These are phyloP conservation scores for Erpornis zantholeuca DNA, from an alignment of 2,113 vertebrate species.

Conservation along the genomic window DNA sequence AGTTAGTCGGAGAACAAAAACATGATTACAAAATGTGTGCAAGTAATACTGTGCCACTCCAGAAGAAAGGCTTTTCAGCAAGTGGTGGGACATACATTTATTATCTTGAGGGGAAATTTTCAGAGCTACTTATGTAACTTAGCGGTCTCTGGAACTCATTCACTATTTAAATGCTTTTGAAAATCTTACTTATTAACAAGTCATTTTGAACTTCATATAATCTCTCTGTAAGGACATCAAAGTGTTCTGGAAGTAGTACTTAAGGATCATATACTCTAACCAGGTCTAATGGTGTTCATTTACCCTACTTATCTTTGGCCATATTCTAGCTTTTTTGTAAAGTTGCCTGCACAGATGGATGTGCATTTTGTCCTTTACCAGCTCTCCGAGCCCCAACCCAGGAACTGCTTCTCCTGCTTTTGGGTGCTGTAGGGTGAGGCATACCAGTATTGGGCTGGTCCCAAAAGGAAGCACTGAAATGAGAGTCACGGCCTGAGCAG, in stretches of 20 bases:
- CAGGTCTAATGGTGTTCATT: background rate
- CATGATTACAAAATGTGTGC: background rate
- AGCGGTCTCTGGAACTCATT: background rate
- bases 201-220: background rate
- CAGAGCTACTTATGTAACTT: background rate
- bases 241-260: background rate
- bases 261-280: background rate
- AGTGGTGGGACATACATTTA: background rate
- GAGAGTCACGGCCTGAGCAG: background rate
- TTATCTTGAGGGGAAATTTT: background rate
- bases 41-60: background rate
- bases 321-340: background rate
- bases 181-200: constrained; percentile 5
- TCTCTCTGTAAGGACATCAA: background rate
- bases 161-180: background rate
- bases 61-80: background rate
- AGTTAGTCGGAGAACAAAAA: background rate
- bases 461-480: background rate
- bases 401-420: background rate
- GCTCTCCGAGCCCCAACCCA: background rate
- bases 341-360: background rate
- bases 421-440: background rate
- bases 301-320: background rate
- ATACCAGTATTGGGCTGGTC: background rate
- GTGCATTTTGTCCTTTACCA: background rate